Evolutionary conservation across 2,113 vertebrate genomes (phyloP).

Genomic region (Litocranius walleri): DNA sequence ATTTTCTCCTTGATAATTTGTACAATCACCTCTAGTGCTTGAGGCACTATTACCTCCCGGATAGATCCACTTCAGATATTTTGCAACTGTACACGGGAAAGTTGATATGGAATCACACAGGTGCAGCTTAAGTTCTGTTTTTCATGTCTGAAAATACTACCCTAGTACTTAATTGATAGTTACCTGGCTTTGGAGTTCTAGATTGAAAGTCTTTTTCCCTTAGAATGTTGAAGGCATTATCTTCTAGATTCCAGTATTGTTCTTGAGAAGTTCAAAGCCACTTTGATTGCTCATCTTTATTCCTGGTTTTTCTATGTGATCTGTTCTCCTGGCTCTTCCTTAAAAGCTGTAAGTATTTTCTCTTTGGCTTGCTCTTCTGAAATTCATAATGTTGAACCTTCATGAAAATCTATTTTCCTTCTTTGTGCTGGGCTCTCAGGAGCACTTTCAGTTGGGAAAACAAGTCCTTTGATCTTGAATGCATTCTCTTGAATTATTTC

Average conservation of each 20-base stretch:
- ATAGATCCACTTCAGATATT: background rate
- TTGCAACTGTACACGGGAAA: background rate
- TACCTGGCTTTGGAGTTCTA: background rate
- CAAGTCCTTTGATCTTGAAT: background rate
- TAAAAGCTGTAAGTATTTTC: background rate
- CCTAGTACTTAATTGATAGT: background rate
- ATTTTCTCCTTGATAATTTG: background rate
- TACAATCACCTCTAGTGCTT: background rate
- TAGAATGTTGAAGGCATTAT: slow-evolving; percentile 2
- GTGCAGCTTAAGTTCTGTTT: background rate
- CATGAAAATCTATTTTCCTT: background rate
- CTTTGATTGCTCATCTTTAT: background rate
- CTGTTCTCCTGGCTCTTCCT: background rate
- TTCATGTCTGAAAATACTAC: background rate
- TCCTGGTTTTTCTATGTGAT: background rate
- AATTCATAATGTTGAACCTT: background rate
- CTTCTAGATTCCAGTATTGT: background rate
- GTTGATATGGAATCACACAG: background rate
- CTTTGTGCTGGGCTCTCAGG: background rate
- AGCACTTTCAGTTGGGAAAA: background rate
- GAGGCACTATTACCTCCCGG: background rate
- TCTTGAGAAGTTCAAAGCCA: background rate
- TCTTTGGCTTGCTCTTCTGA: slow-evolving; percentile 23
- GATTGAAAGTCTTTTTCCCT: background rate
- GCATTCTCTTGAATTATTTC: background rate